Evolutionary conservation across 2,113 vertebrate genomes (phyloP), one percentile per base, ranked within the genome.

Genomic region (Neolamprologus modestus): DNA sequence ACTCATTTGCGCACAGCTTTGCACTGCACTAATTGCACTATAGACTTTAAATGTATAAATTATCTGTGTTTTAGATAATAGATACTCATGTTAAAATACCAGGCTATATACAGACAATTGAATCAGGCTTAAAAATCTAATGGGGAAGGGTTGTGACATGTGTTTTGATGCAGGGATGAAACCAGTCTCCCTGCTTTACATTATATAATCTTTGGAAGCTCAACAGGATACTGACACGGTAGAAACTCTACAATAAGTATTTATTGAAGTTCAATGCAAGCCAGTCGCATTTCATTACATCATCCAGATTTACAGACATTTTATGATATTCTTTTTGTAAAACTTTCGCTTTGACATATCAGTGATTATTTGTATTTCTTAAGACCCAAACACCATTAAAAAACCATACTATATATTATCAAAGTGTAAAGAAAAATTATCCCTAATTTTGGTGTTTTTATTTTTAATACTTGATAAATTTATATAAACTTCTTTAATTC

Each of bases 241-340:
- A 8, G 9, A 66, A 63, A n/a, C 52, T 81, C 82, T 89, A 84
- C 81, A 88, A 86, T 59, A 61, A 68, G 45, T 28, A 14, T 95
- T 95, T 96, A 96, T 93, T 96, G 90, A 90, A 93, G 91, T 95
- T 95, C 90, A 26, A 93, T 92, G 94, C 95, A 96, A 96, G 47
- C 95, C 93, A 94, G 95, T 96, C 88, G 92, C 95, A 96, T 92
- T 90, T 95, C 91, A 96, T 94, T 87, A 95, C 93, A 93, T 94
- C 90, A 91, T 80, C 87, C 47, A 78, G 9, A 50, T 91, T 88
- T 85, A 94, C 45, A 90, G 88, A 90, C 88, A 87, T 80, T 84
- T 12, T 45, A 84, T 8, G 17, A 81, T 88, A 87, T 19, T 85
- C 68, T 84, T 47, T 76, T 83, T 84, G 79, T 79, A 42, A 45